A percentile compares a stretch with the other conserved stretches of the same genome.
Evolutionary conservation across 2,113 vertebrate genomes (phyloP).

Genomic region (Hyla sarda): DNA sequence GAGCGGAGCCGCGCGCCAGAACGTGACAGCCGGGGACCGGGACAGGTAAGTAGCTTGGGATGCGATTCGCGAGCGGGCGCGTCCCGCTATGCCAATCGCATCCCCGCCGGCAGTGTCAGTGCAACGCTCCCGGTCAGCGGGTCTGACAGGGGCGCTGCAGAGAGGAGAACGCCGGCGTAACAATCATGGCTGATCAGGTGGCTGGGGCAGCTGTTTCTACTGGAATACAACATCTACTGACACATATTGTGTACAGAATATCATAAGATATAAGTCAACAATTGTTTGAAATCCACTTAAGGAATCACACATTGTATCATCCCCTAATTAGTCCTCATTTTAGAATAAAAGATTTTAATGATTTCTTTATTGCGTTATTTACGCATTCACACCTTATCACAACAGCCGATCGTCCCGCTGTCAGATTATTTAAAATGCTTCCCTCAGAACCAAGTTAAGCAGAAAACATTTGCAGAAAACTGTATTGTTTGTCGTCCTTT

Average conservation of each 20-base stretch:
- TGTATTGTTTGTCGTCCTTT: conserved; percentile 26
- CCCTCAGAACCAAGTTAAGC: background rate
- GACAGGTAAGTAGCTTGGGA: too few relatives aligned
- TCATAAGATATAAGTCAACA: background rate
- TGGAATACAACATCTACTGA: background rate
- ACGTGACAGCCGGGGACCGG: too few relatives aligned
- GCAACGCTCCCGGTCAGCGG: too few relatives aligned
- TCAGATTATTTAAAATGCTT: conserved; percentile 19
- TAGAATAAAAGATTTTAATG: background rate
- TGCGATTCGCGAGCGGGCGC: too few relatives aligned
- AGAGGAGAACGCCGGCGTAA: too few relatives aligned
- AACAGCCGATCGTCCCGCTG: background rate
- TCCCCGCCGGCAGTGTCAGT: too few relatives aligned
- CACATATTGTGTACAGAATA: background rate
- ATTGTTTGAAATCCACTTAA: background rate
- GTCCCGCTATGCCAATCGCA: too few relatives aligned
- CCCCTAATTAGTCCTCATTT: background rate
- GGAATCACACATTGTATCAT: background rate
- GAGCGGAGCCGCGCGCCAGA: too few relatives aligned
- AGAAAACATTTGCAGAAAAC: conserved; percentile 2
- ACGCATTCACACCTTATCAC: background rate
- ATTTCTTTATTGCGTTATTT: background rate
- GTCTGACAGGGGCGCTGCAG: too few relatives aligned
- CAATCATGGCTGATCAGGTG: background rate
- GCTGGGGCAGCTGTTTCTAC: background rate